Evolutionary conservation across 2,888 invertebrate species (phyloP), one percentile per base, ranked within the genome.

Genomic region (Sthenelais limicola): DNA sequence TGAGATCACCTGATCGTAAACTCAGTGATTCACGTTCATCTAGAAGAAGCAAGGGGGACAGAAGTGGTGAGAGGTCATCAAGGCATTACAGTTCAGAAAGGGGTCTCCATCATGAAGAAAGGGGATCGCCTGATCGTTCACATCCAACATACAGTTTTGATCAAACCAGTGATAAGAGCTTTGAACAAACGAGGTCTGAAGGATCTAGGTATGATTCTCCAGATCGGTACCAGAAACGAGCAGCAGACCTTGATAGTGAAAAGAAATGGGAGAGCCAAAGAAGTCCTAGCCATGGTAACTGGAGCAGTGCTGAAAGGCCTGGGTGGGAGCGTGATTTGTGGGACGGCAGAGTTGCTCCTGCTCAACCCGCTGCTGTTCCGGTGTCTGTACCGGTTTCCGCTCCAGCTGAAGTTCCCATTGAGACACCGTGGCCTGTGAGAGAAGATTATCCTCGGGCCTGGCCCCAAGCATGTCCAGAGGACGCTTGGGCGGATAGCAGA

Each of bases 171-270:
- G 38, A 62, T 4, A 28, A 38, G 24, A 62, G 62, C 24, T 56
- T 56, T 30, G 56, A 56, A 3, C 56, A 32, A 7, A 33, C 56
- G 21, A 33, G 7, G 7, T 56, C 56, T 21, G 56, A 56, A 35
- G 56, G 32, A 18, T 38, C 62, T 38, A 35, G 62, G 15, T 62
- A 62, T 62, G 62, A 62, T 43, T 35, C 35, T 28, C 62, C 62
- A 12, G 62, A 62, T 24, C 62, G 32, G n/a, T 56, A 56, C 18
- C 5, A 3, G n/a, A 56, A 32, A 21, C 62, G n/a, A n/a, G 18
- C 28, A 15, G 38, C 9, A 32, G 47, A 38, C 28, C 48, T 24
- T 30, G 9, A 49, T 52, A 30, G 28, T 30, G 18, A 24, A 24
- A 26, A 62, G 21, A 32, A n/a, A n/a, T n/a, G n/a, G n/a, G n/a